phyloP scores from a whole-genome alignment of 2,797 vertebrate species.

The Apogon hyalosoma region DNA sequence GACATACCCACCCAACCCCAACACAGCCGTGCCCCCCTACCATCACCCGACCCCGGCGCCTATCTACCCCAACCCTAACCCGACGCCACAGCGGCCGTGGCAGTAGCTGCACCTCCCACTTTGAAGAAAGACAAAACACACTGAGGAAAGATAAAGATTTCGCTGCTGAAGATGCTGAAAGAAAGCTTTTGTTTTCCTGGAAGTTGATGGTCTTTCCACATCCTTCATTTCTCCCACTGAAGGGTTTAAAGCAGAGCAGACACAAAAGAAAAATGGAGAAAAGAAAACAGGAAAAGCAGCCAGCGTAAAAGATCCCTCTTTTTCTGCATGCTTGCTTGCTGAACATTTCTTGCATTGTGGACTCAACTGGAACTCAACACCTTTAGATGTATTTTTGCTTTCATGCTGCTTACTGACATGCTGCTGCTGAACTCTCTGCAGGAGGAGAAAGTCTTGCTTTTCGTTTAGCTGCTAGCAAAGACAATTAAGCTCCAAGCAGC shows the following conservation, averaged over 20 bases:
- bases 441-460: constrained; percentile 15
- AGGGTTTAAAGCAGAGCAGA: constrained; percentile 15
- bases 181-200: not conserved
- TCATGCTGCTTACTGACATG: constrained; percentile 9
- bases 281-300: constrained; percentile 20
- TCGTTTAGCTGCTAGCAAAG: constrained; percentile 7
- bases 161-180: not conserved
- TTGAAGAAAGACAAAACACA: not conserved
- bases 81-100: constrained; percentile 75
- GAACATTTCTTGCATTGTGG: constrained; percentile 34
- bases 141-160: not conserved
- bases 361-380: constrained; percentile 25
- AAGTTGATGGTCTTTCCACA: not conserved
- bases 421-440: constrained; percentile 1
- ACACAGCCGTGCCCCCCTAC: constrained; percentile 54
- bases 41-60: constrained; percentile 64
- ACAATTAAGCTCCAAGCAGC: constrained; percentile 19
- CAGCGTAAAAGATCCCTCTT: constrained; percentile 4
- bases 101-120: constrained; percentile 52
- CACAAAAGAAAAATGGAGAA: not conserved
- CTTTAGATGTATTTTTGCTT: not conserved
- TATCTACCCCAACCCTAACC: constrained; percentile 76
- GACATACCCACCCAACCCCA: constrained; percentile 72
- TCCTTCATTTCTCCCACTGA: constrained; percentile 19
- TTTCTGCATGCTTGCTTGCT: constrained; percentile 47